These are phyloP conservation scores for Chaenogobius annularis DNA, from an alignment of 2,113 vertebrate species.

Conservation along the genomic window DNA sequence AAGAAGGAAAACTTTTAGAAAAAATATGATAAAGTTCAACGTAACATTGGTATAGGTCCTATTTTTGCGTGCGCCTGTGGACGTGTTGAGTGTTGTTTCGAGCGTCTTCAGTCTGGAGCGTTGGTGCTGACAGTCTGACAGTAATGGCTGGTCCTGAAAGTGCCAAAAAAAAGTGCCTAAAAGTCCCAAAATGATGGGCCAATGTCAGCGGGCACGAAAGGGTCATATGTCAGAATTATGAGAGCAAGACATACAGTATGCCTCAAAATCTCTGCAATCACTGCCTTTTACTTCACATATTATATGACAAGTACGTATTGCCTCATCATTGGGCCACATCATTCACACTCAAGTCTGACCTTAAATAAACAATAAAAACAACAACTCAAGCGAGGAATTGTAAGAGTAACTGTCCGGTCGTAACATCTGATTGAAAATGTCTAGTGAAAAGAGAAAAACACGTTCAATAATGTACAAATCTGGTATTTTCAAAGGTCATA, in stretches of 20 bases:
- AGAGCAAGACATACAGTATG: background rate
- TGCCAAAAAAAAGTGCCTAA: background rate
- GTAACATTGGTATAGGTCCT: background rate
- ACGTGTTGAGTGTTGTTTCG: background rate
- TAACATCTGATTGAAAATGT: too few species aligned
- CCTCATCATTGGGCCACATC: too few species aligned
- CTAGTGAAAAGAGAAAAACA: too few species aligned
- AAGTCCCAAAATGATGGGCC: background rate
- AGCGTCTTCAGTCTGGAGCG: background rate
- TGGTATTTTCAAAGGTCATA: too few species aligned
- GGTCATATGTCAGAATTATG: background rate
- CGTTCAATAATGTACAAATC: too few species aligned
- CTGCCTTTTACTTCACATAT: too few species aligned
- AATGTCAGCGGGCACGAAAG: background rate
- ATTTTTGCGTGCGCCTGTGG: background rate
- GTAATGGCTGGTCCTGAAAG: background rate
- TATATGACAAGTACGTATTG: too few species aligned
- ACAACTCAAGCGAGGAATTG: too few species aligned
- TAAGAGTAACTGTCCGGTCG: too few species aligned
- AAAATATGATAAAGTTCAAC: background rate
- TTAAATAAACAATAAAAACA: too few species aligned
- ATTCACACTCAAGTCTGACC: too few species aligned
- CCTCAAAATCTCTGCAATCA: background rate
- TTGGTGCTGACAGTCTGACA: conserved; percentile 1
- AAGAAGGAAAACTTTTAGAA: background rate